Evolutionary conservation across 2,888 invertebrate genomes (phyloP).

Genomic region (Dione juno): DNA sequence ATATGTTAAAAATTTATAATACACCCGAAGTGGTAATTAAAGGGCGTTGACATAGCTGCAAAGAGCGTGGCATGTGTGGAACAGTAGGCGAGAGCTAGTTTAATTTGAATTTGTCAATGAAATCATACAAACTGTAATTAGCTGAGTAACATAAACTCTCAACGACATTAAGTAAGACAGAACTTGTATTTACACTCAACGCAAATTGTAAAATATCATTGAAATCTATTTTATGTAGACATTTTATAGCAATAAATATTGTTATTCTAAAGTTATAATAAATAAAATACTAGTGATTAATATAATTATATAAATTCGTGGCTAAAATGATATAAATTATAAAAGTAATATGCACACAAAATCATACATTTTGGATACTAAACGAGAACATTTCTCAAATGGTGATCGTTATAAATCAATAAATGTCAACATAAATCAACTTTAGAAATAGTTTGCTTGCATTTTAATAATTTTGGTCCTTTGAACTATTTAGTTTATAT

Average conservation of each 20-base stretch:
- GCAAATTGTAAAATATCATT: constrained; percentile 22
- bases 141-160: constrained; percentile 12
- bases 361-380: constrained; percentile 34
- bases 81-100: neutral
- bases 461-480: constrained; percentile 36
- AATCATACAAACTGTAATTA: constrained; percentile 4
- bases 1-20: no score
- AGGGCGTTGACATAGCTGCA: neutral
- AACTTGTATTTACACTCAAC: constrained; percentile 2
- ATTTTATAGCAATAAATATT: constrained; percentile 25
- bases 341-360: constrained; percentile 33
- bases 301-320: constrained; percentile 27
- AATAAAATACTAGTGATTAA: constrained; percentile 20
- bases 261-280: constrained; percentile 17
- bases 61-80: no score
- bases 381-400: constrained; percentile 39
- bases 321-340: constrained; percentile 31
- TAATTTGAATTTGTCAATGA: constrained; percentile 12
- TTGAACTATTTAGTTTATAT: constrained; percentile 32
- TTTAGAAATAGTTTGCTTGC: constrained; percentile 39
- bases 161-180: constrained; percentile 18
- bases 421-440: constrained; percentile 42
- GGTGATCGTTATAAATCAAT: constrained; percentile 43
- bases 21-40: no score
- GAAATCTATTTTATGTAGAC: constrained; percentile 11